These are phyloP conservation scores for Chymomyza fuscimana DNA, from an alignment of 2,888 invertebrate genomes.

Conservation along the genomic window DNA sequence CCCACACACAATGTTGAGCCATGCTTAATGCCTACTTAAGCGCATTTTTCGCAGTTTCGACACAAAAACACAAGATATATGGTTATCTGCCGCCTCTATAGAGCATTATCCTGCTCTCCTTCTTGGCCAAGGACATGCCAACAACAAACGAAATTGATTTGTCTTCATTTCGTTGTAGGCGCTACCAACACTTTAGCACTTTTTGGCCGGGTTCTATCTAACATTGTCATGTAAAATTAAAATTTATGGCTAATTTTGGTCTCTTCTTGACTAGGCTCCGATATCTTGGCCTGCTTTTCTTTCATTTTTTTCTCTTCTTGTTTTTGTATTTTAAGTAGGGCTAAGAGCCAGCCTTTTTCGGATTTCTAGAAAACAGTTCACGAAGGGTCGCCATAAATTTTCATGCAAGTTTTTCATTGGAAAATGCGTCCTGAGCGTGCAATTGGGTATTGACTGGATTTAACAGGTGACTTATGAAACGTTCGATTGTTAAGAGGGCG, in stretches of 20 bases:
- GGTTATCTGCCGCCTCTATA: constrained; percentile 23
- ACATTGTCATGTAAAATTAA: constrained; percentile 72
- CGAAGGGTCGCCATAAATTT: constrained; percentile 52
- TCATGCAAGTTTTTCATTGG: constrained; percentile 40
- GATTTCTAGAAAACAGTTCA: not conserved
- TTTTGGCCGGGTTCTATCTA: constrained; percentile 28
- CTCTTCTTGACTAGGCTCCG: constrained; percentile 27
- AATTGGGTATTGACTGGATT: not conserved
- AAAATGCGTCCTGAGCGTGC: constrained; percentile 25
- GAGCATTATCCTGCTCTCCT: constrained; percentile 35
- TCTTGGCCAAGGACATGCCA: constrained; percentile 40
- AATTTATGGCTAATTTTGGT: constrained; percentile 74
- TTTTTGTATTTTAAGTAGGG: constrained; percentile 12
- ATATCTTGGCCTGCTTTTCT: constrained; percentile 2
- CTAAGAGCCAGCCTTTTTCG: constrained; percentile 35
- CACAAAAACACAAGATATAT: constrained; percentile 32
- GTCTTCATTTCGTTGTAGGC: constrained; percentile 47
- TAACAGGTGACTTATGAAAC: constrained; percentile 27
- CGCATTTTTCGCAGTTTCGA: constrained; percentile 50
- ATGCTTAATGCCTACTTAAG: constrained; percentile 46
- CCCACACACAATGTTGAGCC: constrained; percentile 5
- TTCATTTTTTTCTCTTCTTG: constrained; percentile 6
- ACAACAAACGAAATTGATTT: constrained; percentile 59
- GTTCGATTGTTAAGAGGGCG: constrained; percentile 17
- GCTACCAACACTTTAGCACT: constrained; percentile 19